Evolutionary conservation across 2,797 vertebrate genomes (phyloP).

Genomic region (Anniella stebbinsi): DNA sequence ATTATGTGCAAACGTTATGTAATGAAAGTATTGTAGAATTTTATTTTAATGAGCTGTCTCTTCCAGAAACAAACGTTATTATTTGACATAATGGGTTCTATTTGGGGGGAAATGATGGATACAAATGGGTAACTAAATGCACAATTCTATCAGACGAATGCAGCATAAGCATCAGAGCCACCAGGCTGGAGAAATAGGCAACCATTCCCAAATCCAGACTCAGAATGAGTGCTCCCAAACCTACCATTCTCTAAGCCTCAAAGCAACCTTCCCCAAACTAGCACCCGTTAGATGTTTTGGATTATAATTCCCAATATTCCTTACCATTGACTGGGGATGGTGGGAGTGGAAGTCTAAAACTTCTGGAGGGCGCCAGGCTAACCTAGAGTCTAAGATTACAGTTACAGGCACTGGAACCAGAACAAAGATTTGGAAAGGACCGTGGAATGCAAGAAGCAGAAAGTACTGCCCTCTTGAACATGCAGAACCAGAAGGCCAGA

Average conservation of each 20-base stretch:
- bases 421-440: neutral
- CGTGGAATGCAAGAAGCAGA: neutral
- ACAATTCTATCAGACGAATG: no score
- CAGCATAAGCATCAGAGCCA: neutral
- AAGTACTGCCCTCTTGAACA: neutral
- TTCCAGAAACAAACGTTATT: constrained; percentile 27
- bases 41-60: constrained; percentile 8
- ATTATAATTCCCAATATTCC: no score
- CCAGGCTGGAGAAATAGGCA: neutral
- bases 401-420: neutral
- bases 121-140: neutral
- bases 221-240: neutral
- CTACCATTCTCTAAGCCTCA: neutral
- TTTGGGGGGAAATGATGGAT: neutral
- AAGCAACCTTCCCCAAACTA: no score
- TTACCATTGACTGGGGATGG: no score
- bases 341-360: no score
- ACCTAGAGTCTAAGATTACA: neutral
- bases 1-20: neutral
- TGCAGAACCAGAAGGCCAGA: neutral
- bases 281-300: no score
- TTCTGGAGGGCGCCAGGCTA: no score
- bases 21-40: constrained; percentile 25
- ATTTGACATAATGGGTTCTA: constrained; percentile 27
- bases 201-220: neutral